Base-by-base conservation (phyloP, 2,888 invertebrate genomes). In the Oscheius sp. region DNA sequence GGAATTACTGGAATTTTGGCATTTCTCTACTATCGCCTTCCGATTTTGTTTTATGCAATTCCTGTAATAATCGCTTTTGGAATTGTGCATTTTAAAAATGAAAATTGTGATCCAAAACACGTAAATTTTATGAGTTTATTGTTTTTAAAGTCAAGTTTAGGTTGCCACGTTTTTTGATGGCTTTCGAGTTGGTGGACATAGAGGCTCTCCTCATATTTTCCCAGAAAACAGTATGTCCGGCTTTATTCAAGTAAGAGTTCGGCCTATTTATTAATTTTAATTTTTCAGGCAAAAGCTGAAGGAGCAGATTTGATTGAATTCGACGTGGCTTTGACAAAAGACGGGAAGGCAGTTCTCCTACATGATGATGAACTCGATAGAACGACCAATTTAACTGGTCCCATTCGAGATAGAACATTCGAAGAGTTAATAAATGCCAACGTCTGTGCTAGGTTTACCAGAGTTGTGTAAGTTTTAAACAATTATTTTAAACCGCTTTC, bases 241-340 rank as follows among this genome's bases (percentile, higher is more conserved):
- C n/a, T 82, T 85, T 69, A 72, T 65, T 6, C 82, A 83, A 71
- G 79, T 76, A n/a, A 10, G 37, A n/a, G n/a, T 15, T 37, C 20
- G 17, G 17, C 33, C 20, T 23, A 58, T 39, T 12, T 48, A 23
- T 37, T 10, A 15, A 27, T 48, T 46, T 46, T 27, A 25, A 27
- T n/a, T 48, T 39, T n/a, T 45, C 87, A 93, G 92, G 92, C 92
- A 74, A 90, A 90, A 68, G 90, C 90, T 63, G 90, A 90, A 75
- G 92, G 92, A 0, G 92, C 92, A 80, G 90, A 90, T 81, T 91
- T 91, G 27, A 89, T 94, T 1, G 93, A 94, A 87, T 90, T 93
- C 80, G 93, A 94, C 86, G 89, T 94, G 6, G 88, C 90, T 17
- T 88, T 92, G 31, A 92, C 92, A 0, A 90, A 89, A 73, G 93